These are phyloP conservation scores for Drosophila formosana DNA, from an alignment of 2,888 invertebrate species.

Conservation along the genomic window DNA sequence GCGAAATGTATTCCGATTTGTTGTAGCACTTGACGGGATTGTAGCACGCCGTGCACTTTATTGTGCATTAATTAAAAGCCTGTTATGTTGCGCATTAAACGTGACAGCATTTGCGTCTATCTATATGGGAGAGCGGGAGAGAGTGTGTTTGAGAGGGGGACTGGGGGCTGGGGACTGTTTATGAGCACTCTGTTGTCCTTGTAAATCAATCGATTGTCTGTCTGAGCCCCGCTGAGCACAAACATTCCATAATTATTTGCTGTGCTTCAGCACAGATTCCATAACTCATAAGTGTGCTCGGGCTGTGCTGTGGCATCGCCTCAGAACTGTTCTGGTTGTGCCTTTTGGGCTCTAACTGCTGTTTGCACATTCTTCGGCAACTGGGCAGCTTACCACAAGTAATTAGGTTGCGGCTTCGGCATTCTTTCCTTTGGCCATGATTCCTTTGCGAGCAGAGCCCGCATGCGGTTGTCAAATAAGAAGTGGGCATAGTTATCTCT, in stretches of 20 bases:
- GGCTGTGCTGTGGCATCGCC: neutral
- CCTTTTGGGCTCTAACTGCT: neutral
- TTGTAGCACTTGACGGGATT: constrained; percentile 55
- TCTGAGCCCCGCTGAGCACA: constrained; percentile 28
- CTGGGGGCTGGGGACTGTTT: neutral
- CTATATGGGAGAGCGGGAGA: no score
- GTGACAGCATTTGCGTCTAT: constrained; percentile 45
- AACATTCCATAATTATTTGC: constrained; percentile 78
- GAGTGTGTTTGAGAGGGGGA: neutral
- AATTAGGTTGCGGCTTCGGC: constrained; percentile 81
- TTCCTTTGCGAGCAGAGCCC: constrained; percentile 64
- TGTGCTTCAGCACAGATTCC: constrained; percentile 72
- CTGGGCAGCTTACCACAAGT: constrained; percentile 71
- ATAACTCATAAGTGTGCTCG: constrained; percentile 51
- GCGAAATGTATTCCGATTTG: constrained; percentile 65
- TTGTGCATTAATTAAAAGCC: constrained; percentile 80
- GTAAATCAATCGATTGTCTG: constrained; percentile 71
- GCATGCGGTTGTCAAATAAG: constrained; percentile 67
- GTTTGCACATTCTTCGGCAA: constrained; percentile 59
- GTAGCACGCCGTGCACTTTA: constrained; percentile 49
- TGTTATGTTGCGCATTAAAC: constrained; percentile 71
- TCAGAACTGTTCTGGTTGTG: neutral
- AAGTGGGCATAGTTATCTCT: constrained; percentile 44
- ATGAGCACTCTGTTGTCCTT: constrained; percentile 58
- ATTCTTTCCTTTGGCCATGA: constrained; percentile 78